Base-by-base conservation (phyloP, 2,797 vertebrate species). In the Ispidina picta region DNA sequence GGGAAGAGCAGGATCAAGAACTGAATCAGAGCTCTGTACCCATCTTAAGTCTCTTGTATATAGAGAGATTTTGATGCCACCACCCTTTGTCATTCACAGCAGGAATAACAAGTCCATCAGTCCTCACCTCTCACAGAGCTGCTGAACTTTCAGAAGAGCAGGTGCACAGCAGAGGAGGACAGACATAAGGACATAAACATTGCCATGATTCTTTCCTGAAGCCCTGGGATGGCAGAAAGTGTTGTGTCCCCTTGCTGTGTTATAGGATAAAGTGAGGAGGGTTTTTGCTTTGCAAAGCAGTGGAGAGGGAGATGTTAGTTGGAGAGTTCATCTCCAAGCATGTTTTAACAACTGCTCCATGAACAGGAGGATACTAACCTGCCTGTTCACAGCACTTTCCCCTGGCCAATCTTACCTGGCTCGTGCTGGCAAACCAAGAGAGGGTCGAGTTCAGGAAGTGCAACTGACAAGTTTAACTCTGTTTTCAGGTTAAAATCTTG, bases 91-190 rank as follows among this genome's bases (percentile, higher is more conserved):
- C 4, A 1, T 28, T n/a, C 20, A 21, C 14, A 37, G 33, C 28
- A 60, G 18, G 33, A 88, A 25, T 60, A 58, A 37, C 0, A 0
- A 78, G 5, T 49, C 19, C 37, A 10, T 56, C 20, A 6, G 29
- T 19, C 44, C 55, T 72, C 12, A 2, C 8, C 19, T 17, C 54
- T 83, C 66, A 49, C 52, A 39, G n/a, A 54, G 60, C 48, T 62
- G 37, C 52, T 79, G 56, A 70, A 20, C 37, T 81, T 81, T 56
- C 83, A 86, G 64, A 79, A 59, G 41, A 83, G 80, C 56, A 75
- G 37, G 28, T 75, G 51, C 58, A 71, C 2, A 9, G 33, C 73
- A 6, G 2, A 87, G 46, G 33, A 74, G 70, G 80, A 70, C 29
- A 60, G 44, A 72, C 4, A 1, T n/a, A 18, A 73, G 52, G 73